Conservation (phyloP, 2,888 invertebrate genomes). For the Epinotia ramella region DNA sequence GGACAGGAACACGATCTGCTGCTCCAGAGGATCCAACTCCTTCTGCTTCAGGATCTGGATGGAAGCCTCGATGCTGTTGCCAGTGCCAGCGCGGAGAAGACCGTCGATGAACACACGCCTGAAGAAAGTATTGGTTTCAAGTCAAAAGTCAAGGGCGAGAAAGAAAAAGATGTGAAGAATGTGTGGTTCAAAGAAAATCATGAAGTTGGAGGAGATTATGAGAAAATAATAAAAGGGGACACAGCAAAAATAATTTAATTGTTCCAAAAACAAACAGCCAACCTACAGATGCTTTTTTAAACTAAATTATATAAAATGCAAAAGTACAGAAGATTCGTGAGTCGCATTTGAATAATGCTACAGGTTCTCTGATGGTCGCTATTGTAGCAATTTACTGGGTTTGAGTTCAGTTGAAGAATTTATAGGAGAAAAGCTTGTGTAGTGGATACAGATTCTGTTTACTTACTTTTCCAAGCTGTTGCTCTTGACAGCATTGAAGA, state of each 20-base stretch:
- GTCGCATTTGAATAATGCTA: no score
- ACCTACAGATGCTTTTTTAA: not conserved
- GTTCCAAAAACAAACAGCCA: no score
- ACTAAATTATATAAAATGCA: no score
- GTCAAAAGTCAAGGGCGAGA: not conserved
- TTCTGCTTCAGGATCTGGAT: constrained; percentile 88
- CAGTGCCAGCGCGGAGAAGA: constrained; percentile 91
- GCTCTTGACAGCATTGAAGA: constrained; percentile 87
- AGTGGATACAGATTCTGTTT: not conserved
- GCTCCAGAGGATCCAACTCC: constrained; percentile 85
- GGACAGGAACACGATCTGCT: constrained; percentile 87
- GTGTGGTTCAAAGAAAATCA: no score
- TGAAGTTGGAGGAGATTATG: no score
- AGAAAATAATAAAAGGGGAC: no score
- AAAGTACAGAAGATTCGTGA: no score
- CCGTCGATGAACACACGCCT: constrained; percentile 93
- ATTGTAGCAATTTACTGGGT: not conserved
- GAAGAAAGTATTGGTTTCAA: not conserved
- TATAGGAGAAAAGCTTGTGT: not conserved
- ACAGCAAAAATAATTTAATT: no score
- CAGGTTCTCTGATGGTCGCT: not conserved
- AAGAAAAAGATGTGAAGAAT: not conserved
- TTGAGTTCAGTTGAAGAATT: no score
- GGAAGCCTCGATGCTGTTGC: constrained; percentile 89
- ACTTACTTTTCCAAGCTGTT: constrained; percentile 85